Evolutionary conservation across 2,113 vertebrate species (phyloP), one percentile per base, ranked within the genome.

Genomic region (Heteronetta atricapilla): DNA sequence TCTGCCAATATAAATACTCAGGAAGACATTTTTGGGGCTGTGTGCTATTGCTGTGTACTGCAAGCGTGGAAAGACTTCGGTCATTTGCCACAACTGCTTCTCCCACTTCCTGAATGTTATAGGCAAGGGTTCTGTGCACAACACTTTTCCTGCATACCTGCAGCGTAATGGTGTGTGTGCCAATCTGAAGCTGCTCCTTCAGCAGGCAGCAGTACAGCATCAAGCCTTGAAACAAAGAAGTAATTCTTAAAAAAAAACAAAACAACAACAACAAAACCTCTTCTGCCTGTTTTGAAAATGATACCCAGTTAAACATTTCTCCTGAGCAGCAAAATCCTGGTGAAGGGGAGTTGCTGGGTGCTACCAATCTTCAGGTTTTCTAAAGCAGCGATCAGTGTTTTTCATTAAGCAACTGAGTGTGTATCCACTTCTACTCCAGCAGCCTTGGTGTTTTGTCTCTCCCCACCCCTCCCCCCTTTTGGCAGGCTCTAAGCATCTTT

Each of bases 51-150:
- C 64, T 94, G 40, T 48, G 79, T 77, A 63, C 89, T 85, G 82
- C 72, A 94, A 95, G 90, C 76, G 78, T 40, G 90, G 88, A 85
- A 94, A 75, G 92, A 34, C 67, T 96, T 84, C 8, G 3, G 73
- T 76, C 68, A 63, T 29, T 73, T 90, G 22, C 68, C 73, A 92
- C 94, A 89, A 95, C 81, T 91, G 92, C 75, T 34, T 34, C 53
- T 52, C 28, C 67, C 59, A 29, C 34, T 76, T 83, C 52, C 64
- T 23, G 4, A 33, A 18, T 1, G 17, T 28, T 26, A 16, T 4
- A 55, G 56, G 59, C 21, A 74, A 52, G 66, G n/a, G 4, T 12
- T 53, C 12, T 52, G 70, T 25, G 33, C 59, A 31, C 21, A 5
- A 13, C 8, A 48, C 76, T 62, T 36, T 48, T 29, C 19, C 23